Percentiles rank a stretch among this genome's conserved stretches.
Evolutionary conservation across 2,888 invertebrate species (phyloP).

Genomic region (Cyrtodaria siliqua): DNA sequence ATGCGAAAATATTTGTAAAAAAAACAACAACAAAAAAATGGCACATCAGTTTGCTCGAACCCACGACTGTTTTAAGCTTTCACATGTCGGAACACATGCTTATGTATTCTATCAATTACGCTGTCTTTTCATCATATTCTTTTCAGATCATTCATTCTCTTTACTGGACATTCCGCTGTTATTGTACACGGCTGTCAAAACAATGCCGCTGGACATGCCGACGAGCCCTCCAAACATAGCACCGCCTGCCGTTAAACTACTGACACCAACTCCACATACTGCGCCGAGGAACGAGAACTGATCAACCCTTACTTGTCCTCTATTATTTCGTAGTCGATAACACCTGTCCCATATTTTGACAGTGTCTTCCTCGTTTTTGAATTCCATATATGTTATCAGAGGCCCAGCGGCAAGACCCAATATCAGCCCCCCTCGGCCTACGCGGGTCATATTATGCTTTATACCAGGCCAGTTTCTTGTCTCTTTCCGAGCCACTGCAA

Average conservation of each 20-base stretch:
- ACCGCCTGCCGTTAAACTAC: conserved; percentile 16
- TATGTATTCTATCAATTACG: too few relatives aligned
- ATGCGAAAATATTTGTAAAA: too few relatives aligned
- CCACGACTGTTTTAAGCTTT: too few relatives aligned
- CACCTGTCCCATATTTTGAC: conserved; percentile 49
- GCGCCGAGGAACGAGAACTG: conserved; percentile 47
- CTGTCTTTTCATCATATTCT: too few relatives aligned
- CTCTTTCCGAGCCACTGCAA: conserved; percentile 50
- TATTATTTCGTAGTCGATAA: conserved; percentile 57
- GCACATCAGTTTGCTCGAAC: too few relatives aligned
- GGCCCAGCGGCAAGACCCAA: conserved; percentile 50
- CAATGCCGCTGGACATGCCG: conserved; percentile 56
- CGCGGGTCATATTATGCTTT: conserved; percentile 40
- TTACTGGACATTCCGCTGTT: not conserved
- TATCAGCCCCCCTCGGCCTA: conserved; percentile 54
- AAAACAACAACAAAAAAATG: too few relatives aligned
- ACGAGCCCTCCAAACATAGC: conserved; percentile 61
- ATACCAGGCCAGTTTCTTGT: conserved; percentile 49
- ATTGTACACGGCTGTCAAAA: conserved; percentile 37
- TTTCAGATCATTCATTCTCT: too few relatives aligned
- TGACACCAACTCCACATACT: conserved; percentile 40
- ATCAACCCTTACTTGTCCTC: conserved; percentile 58
- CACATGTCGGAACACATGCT: too few relatives aligned
- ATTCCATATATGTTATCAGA: conserved; percentile 37
- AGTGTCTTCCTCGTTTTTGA: conserved; percentile 38